A percentile compares a stretch with the other conserved stretches of the same genome.
Evolutionary conservation across 1,140 invertebrate genomes (phyloP).

Genomic region (Trinorchestia longiramus): DNA sequence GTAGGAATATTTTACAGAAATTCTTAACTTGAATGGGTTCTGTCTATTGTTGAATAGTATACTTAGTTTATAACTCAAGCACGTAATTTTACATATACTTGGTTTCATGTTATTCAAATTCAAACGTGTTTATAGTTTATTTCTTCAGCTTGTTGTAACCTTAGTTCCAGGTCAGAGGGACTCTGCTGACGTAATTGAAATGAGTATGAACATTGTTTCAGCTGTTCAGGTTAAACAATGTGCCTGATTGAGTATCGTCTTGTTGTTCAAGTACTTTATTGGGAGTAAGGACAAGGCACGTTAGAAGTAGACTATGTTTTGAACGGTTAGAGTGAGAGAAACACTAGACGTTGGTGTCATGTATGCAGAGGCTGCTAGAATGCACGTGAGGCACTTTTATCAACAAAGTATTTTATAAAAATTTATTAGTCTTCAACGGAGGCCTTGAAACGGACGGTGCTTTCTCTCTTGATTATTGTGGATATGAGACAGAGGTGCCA

Average conservation of each 20-base stretch:
- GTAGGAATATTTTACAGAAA: background rate
- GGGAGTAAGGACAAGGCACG: background rate
- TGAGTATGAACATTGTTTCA: background rate
- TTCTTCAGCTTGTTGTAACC: background rate
- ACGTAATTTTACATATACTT: background rate
- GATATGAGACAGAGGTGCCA: too few species aligned
- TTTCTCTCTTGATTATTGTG: too few species aligned
- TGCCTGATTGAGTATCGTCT: background rate
- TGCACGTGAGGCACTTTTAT: too few species aligned
- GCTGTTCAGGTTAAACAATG: background rate
- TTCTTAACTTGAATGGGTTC: background rate
- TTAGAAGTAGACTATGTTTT: background rate
- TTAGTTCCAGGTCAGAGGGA: background rate
- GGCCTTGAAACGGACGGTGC: too few species aligned
- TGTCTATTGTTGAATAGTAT: background rate
- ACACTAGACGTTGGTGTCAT: too few species aligned
- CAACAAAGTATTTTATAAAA: too few species aligned
- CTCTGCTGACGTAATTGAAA: background rate
- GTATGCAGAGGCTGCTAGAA: too few species aligned
- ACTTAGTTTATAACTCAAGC: background rate
- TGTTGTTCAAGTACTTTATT: background rate
- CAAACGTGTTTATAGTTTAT: background rate
- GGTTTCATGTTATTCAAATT: background rate
- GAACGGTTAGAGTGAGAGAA: too few species aligned
- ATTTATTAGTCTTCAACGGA: too few species aligned